These are phyloP conservation scores for Mactra quadrangularis DNA, from an alignment of 1,140 invertebrate genomes.

Conservation along the genomic window DNA sequence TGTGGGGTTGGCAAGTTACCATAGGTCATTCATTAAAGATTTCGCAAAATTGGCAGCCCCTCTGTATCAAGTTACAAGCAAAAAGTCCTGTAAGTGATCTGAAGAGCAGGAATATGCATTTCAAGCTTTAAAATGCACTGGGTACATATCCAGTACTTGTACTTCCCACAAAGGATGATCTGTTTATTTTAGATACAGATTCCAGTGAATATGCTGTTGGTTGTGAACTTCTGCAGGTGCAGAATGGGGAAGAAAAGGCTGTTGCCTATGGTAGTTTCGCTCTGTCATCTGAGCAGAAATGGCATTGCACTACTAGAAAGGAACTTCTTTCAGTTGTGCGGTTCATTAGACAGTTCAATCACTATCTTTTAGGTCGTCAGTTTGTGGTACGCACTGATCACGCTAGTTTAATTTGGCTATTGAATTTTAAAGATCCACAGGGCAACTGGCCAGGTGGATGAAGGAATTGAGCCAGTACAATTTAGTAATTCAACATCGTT, in stretches of 20 bases:
- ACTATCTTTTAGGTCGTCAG: constrained; percentile 27
- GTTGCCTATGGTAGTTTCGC: constrained; percentile 65
- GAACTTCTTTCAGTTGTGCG: constrained; percentile 37
- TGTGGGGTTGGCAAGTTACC: constrained; percentile 30
- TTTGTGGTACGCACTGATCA: constrained; percentile 48
- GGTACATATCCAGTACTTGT: background rate
- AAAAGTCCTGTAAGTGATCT: background rate
- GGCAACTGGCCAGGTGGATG: constrained; percentile 44
- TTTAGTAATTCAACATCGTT: constrained; percentile 45
- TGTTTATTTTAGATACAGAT: constrained; percentile 65
- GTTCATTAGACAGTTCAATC: constrained; percentile 43
- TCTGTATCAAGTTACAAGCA: background rate
- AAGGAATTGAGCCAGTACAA: constrained; percentile 37
- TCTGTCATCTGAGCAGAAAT: constrained; percentile 45
- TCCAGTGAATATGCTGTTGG: constrained; percentile 66
- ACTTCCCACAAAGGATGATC: background rate
- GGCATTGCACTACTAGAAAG: constrained; percentile 42
- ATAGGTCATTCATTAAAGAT: background rate
- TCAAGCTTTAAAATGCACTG: background rate
- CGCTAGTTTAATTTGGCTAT: constrained; percentile 14
- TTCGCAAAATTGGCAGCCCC: background rate
- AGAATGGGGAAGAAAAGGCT: constrained; percentile 62
- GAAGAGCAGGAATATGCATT: background rate
- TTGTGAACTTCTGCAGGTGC: constrained; percentile 66
- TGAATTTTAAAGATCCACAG: constrained; percentile 44